Percentiles rank a stretch among this genome's conserved stretches.
These are phyloP conservation scores for Geococcyx californianus DNA, from an alignment of 2,113 vertebrate genomes.

Conservation along the genomic window DNA sequence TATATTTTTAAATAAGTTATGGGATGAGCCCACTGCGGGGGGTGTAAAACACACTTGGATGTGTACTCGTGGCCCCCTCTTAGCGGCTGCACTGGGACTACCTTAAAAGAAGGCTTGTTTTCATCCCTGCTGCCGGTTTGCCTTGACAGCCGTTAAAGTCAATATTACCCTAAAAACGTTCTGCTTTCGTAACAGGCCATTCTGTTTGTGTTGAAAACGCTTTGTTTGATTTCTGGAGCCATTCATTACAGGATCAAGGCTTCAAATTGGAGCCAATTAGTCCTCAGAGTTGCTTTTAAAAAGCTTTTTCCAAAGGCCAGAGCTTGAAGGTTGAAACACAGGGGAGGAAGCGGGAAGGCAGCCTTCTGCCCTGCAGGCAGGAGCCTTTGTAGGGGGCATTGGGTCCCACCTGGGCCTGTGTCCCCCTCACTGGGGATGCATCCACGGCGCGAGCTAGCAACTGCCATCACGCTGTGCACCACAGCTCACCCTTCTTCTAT, in stretches of 20 bases:
- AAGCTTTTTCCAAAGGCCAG: background rate
- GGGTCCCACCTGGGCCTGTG: background rate
- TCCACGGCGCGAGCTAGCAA: accelerated
- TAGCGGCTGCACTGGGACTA: background rate
- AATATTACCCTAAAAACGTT: conserved; percentile 45
- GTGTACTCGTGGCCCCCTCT: background rate
- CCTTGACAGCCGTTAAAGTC: conserved; percentile 71
- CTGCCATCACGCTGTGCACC: background rate
- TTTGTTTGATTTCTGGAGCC: conserved; percentile 45
- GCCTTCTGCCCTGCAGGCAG: accelerated
- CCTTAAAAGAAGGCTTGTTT: background rate
- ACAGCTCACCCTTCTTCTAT: background rate
- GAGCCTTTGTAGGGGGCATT: accelerated
- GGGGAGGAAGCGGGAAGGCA: background rate
- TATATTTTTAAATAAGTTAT: background rate
- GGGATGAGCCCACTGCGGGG: background rate
- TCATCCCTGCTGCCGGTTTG: conserved; percentile 63
- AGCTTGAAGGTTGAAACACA: background rate
- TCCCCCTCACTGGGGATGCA: background rate
- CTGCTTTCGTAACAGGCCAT: conserved; percentile 58
- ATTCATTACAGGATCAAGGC: conserved; percentile 32
- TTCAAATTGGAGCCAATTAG: conserved; percentile 13
- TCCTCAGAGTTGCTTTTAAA: conserved; percentile 17
- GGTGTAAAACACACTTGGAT: background rate
- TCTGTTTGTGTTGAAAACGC: conserved; percentile 23